Conservation (phyloP, 2,113 vertebrate species). For the Pelecanoides urinatrix region DNA sequence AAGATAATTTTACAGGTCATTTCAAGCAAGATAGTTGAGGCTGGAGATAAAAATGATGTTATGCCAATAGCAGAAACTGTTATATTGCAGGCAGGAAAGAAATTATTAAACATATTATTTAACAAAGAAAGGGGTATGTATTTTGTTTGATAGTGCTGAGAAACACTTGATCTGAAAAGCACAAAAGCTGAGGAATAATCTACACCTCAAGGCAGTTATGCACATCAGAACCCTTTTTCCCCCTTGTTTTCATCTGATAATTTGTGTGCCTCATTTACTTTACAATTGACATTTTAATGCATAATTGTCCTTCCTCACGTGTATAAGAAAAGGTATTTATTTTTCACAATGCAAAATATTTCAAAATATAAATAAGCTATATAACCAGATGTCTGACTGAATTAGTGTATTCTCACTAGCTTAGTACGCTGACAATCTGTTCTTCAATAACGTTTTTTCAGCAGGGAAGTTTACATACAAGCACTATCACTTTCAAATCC, state of each 20-base stretch:
- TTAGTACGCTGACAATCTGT: neutral
- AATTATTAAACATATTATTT: neutral
- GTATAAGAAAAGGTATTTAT: neutral
- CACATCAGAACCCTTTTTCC: neutral
- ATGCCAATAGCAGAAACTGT: neutral
- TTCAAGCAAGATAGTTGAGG: constrained; percentile 37
- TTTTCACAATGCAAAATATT: neutral
- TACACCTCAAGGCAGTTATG: neutral
- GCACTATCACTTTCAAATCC: neutral
- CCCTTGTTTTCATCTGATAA: neutral
- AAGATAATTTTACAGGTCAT: constrained; percentile 64
- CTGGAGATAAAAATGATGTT: constrained; percentile 11
- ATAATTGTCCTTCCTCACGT: neutral
- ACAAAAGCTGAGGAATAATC: neutral
- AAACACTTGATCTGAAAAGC: neutral
- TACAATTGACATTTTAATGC: neutral
- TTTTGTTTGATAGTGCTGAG: neutral
- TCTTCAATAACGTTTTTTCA: neutral
- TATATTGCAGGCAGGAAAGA: neutral
- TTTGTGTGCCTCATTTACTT: neutral
- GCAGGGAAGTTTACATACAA: neutral
- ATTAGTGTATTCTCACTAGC: neutral
- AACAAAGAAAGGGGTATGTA: neutral
- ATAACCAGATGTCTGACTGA: neutral
- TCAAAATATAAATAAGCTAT: neutral